phyloP scores from a whole-genome alignment of 2,797 vertebrate species.

The Coccyzus lansbergi region DNA sequence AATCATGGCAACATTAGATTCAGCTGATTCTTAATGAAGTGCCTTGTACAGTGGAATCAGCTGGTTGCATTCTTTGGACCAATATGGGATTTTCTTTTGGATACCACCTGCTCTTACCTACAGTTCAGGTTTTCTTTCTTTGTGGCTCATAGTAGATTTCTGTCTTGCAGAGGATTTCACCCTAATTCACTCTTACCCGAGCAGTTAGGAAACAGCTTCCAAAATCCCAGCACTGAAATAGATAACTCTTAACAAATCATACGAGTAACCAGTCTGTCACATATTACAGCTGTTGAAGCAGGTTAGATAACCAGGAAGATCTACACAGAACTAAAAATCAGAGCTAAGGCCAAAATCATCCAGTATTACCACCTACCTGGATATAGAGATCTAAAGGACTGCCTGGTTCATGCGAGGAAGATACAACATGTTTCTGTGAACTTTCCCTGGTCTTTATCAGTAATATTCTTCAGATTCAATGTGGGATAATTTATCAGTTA shows the following conservation, averaged over 20 bases:
- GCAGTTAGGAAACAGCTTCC: neutral
- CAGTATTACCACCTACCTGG: neutral
- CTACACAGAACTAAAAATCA: neutral
- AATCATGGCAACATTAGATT: neutral
- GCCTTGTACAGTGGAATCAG: neutral
- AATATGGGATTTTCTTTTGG: neutral
- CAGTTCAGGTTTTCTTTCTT: neutral
- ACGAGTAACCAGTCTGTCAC: neutral
- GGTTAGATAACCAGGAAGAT: neutral
- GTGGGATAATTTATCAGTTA: neutral
- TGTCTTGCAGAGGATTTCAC: neutral
- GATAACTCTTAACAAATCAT: neutral
- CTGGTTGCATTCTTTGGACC: neutral
- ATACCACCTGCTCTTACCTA: neutral
- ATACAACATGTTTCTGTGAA: neutral
- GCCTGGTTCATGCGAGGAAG: fast-evolving
- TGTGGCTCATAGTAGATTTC: neutral
- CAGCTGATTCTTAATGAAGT: neutral
- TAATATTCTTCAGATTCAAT: neutral
- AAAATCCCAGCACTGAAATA: neutral
- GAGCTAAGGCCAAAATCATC: neutral
- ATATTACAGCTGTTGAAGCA: neutral
- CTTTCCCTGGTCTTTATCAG: neutral
- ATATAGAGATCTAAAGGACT: neutral
- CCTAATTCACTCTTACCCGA: neutral